These are phyloP conservation scores for Larimichthys crocea DNA, from an alignment of 2,113 vertebrate species.

Conservation along the genomic window DNA sequence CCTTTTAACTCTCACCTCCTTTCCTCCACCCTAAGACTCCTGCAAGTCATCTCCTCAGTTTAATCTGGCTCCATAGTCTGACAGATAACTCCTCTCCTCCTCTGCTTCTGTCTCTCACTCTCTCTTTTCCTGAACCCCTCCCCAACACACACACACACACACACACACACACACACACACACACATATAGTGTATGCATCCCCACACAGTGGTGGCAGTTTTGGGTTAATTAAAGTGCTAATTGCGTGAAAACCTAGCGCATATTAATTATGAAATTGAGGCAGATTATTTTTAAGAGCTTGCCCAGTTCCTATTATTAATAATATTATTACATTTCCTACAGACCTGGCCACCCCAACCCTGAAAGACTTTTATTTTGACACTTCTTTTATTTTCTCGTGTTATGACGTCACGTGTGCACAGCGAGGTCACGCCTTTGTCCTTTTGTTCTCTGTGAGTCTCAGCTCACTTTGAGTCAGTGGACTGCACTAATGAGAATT, in stretches of 20 bases:
- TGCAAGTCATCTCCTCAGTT: neutral
- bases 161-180: neutral
- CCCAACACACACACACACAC: neutral
- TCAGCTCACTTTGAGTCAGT: neutral
- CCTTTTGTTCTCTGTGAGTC: neutral
- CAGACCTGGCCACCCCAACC: slow-evolving; percentile 1
- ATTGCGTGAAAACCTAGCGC: slow-evolving; percentile 76
- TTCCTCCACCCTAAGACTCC: slow-evolving; percentile 17
- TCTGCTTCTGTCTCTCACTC: neutral
- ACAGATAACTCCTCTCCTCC: neutral
- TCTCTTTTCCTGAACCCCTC: neutral
- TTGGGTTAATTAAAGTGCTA: slow-evolving; percentile 84
- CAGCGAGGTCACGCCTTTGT: no score
- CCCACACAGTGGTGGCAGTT: slow-evolving; percentile 67
- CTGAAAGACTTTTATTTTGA: slow-evolving; percentile 22
- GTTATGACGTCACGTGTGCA: neutral
- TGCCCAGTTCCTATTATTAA: slow-evolving; percentile 57
- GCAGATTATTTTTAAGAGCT: slow-evolving; percentile 80
- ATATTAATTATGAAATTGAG: slow-evolving; percentile 84
- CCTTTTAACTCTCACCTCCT: neutral
- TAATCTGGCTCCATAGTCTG: neutral
- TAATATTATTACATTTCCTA: slow-evolving; percentile 64
- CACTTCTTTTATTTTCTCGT: neutral
- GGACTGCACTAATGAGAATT: neutral
- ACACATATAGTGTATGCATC: slow-evolving; percentile 4